Base-by-base conservation (phyloP, 2,888 invertebrate species). In the Hirtodrosophila alboralis region DNA sequence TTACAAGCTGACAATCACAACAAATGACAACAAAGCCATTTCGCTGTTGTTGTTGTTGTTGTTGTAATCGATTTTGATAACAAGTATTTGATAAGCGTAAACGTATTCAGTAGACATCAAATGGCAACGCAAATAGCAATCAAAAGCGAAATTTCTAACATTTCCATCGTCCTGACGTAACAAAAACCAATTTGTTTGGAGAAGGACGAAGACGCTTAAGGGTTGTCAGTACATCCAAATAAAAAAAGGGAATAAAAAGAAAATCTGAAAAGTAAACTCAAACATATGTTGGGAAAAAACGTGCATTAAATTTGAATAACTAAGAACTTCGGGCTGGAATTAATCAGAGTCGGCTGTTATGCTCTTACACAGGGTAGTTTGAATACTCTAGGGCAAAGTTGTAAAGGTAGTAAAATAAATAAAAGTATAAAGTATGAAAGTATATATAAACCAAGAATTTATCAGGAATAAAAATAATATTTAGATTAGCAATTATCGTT, bases 21-120 rank as follows among this genome's bases (percentile, higher is more conserved):
- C 75, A 41, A 26, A 27, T 56, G 77, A 74, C 84, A 84, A 62
- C 63, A 58, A 61, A 49, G 33, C 51, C 8, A 37, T 12, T 4
- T 28, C 4, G 18, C 18, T 18, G 4, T 45, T 43, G 34, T 51
- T 60, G 62, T 43, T 37, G 64, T 23, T 48, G 62, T 60, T 72
- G 65, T 44, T 66, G 71, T 58, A 73, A 84, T 81, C 83, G 85
- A 83, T 84, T 84, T 83, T 79, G 83, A 83, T 83, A 83, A 84
- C 79, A 83, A 72, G 77, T 74, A 64, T 75, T 83, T 85, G 85
- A 84, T 86, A 86, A 86, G 87, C 87, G 69, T 77, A 76, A 81
- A 81, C 81, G 76, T 69, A 79, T 73, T 66, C 64, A 72, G 56
- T 66, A 69, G 33, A 67, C 71, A 71, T 67, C 68, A 77, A 84